phyloP scores from a whole-genome alignment of 1,140 invertebrate genomes.

The Orchestia grillus region DNA sequence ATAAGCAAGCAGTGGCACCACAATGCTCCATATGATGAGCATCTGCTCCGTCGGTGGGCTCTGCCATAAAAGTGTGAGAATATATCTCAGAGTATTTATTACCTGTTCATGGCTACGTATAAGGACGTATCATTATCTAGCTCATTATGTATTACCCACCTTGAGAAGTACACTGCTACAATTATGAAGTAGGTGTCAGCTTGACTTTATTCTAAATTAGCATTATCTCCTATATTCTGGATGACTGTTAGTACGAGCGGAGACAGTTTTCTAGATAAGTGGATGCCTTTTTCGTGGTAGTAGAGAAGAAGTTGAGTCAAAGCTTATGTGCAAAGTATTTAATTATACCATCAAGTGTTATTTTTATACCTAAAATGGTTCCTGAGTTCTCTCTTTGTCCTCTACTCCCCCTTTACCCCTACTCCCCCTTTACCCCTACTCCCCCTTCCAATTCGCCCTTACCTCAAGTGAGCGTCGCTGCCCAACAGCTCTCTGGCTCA shows the following conservation, averaged over 20 bases:
- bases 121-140: background rate
- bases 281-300: background rate
- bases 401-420: too few species aligned
- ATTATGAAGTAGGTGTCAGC: background rate
- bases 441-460: background rate
- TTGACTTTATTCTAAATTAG: background rate
- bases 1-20: too few species aligned
- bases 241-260: background rate
- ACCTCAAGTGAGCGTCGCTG: background rate
- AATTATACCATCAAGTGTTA: background rate
- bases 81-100: background rate
- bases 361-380: background rate
- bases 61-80: background rate
- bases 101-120: background rate
- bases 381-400: background rate
- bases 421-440: too few species aligned
- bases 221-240: background rate
- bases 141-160: too few species aligned
- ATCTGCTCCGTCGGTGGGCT: too few species aligned
- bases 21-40: too few species aligned
- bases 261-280: background rate
- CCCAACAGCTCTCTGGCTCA: background rate
- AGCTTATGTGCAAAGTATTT: background rate
- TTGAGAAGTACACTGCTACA: background rate
- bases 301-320: background rate